phyloP scores from a whole-genome alignment of 2,113 vertebrate species.

The Apteryx owenii region DNA sequence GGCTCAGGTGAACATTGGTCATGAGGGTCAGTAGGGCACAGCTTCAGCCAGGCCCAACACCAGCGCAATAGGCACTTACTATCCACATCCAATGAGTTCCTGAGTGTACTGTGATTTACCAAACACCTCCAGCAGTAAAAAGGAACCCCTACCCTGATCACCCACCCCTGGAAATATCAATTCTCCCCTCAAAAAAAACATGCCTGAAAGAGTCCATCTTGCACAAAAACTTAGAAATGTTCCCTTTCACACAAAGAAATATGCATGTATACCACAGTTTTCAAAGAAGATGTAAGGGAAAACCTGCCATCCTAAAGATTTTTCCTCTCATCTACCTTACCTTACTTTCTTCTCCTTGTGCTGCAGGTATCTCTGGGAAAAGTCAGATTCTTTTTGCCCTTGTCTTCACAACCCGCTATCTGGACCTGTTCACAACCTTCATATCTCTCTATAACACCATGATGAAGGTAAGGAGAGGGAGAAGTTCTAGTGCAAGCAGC shows the following conservation, averaged over 20 bases:
- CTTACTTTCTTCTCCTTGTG: background rate
- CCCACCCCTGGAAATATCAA: background rate
- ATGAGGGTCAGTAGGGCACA: too few species aligned
- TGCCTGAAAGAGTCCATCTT: background rate
- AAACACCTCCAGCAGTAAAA: background rate
- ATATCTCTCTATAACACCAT: slow-evolving; percentile 84
- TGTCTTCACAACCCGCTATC: slow-evolving; percentile 83
- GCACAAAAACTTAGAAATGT: background rate
- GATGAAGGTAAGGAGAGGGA: slow-evolving; percentile 81
- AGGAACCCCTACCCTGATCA: background rate
- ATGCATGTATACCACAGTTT: rapidly evolving
- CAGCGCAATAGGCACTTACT: background rate
- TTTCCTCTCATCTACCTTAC: background rate
- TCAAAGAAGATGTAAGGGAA: background rate
- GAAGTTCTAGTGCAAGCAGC: background rate
- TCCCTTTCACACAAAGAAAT: background rate
- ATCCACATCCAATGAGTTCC: background rate
- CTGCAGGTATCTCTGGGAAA: slow-evolving; percentile 83
- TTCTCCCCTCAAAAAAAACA: background rate
- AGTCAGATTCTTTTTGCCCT: slow-evolving; percentile 84
- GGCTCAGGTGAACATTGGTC: background rate
- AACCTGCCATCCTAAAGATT: background rate
- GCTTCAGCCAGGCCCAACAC: background rate
- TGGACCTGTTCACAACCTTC: slow-evolving; percentile 83
- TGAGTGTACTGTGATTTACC: background rate